Evolutionary conservation across 2,888 invertebrate species (phyloP), one percentile per base, ranked within the genome.

Genomic region (Phragmatobia fuliginosa): DNA sequence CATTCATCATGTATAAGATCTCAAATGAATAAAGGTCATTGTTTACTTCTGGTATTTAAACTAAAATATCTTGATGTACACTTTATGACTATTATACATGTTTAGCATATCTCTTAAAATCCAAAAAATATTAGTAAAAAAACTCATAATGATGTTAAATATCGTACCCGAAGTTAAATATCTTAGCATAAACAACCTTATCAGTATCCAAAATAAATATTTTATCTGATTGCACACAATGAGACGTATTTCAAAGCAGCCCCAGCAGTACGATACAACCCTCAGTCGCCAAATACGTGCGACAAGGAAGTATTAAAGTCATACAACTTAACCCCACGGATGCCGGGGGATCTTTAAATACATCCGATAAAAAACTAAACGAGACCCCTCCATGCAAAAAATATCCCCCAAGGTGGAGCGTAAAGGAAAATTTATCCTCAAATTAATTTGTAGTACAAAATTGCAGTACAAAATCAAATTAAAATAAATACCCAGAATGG

Each of bases 371-470:
- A 93, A 93, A 94, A 94, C 92, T 91, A 91, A 91, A 90, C 87
- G 87, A 86, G 92, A 89, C 93, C 92, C 92, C 90, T 85, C 86
- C 67, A 77, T 79, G 83, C 83, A 88, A 90, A 91, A 90, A 89
- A 84, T 78, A 83, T 86, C 89, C 92, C 92, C 89, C 85, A 84
- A 82, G 83, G 83, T 90, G 88, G 88, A 88, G 90, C 88, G 92
- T 94, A 92, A 91, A 93, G 87, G 92, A 90, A 92, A 94, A 95
- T 94, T 94, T 94, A 94, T 94, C 92, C 91, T 87, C 91, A 94
- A 95, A 95, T 95, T 94, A 95, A 95, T 94, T 95, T 94, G 93
- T 87, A 88, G 81, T 52, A 52, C 52, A n/a, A 52, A 52, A 28
- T 52, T 52, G 56, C 87, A 82, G 81, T 75, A 81, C 74, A 80